Percentiles rank a stretch among this genome's conserved stretches.
These are phyloP conservation scores for Salvelinus sp. DNA, from an alignment of 2,113 vertebrate genomes.

Conservation along the genomic window DNA sequence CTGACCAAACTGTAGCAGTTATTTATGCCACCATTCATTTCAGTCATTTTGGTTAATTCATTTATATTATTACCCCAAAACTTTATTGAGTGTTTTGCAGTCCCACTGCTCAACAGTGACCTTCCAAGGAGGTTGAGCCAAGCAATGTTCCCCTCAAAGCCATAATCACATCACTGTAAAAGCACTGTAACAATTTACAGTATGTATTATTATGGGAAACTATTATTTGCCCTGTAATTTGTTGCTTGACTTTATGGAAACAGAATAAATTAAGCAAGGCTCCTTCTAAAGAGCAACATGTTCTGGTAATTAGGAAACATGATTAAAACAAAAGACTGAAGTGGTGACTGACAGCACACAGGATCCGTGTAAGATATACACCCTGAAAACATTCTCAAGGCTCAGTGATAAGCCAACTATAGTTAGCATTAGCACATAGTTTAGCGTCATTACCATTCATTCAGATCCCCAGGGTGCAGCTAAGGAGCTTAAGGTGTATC, in stretches of 20 bases:
- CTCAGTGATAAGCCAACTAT: background rate
- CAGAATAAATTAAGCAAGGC: slow-evolving; percentile 10
- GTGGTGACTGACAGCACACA: slow-evolving; percentile 34
- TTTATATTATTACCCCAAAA: slow-evolving; percentile 24
- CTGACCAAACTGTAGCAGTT: slow-evolving; percentile 8
- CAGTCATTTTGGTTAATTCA: slow-evolving; percentile 32
- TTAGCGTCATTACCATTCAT: background rate
- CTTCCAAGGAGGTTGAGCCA: slow-evolving; percentile 19
- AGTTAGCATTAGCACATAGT: slow-evolving; percentile 16
- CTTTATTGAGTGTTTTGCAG: slow-evolving; percentile 27
- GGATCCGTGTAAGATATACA: slow-evolving; percentile 21
- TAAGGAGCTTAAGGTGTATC: background rate
- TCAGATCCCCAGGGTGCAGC: slow-evolving; percentile 4
- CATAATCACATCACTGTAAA: slow-evolving; percentile 33
- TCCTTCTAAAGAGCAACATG: slow-evolving; percentile 7
- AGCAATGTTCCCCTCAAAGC: slow-evolving; percentile 31
- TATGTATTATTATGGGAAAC: slow-evolving; percentile 10
- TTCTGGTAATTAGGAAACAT: slow-evolving; percentile 3
- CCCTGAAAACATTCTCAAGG: slow-evolving; percentile 4
- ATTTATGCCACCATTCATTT: slow-evolving; percentile 26
- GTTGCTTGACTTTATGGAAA: slow-evolving; percentile 23
- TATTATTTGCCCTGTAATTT: slow-evolving; percentile 19
- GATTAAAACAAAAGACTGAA: background rate
- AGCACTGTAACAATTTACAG: slow-evolving; percentile 27
- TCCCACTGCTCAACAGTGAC: slow-evolving; percentile 22